phyloP scores from a whole-genome alignment of 2,888 invertebrate species.

The Axea sp. region DNA sequence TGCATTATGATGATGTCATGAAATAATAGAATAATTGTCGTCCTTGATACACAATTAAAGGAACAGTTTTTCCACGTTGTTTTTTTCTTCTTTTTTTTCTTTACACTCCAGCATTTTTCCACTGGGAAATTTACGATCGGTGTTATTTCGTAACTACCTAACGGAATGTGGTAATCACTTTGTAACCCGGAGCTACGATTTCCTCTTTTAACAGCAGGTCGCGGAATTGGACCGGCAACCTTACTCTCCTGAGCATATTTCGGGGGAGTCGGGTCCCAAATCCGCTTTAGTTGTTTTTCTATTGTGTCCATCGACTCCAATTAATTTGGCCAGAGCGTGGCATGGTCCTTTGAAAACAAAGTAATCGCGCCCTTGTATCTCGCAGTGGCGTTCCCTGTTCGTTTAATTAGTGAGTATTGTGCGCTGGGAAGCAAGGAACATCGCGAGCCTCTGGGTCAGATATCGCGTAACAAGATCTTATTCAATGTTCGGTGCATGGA shows the following conservation, averaged over 20 bases:
- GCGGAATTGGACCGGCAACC: no score
- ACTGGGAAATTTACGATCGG: constrained; percentile 17
- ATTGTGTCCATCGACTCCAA: constrained; percentile 70
- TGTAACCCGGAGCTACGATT: no score
- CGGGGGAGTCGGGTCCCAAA: constrained; percentile 5
- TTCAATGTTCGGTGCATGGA: constrained; percentile 72
- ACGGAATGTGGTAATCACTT: constrained; percentile 19
- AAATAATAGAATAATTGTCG: constrained; percentile 42
- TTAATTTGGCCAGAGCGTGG: constrained; percentile 74
- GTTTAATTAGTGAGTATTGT: constrained; percentile 79
- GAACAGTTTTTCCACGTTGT: no score
- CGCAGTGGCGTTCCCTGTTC: constrained; percentile 72
- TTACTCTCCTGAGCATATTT: no score
- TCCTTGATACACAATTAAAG: constrained; percentile 39
- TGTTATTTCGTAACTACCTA: neutral
- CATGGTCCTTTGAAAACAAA: constrained; percentile 76
- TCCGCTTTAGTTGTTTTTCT: constrained; percentile 37
- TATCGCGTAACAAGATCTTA: constrained; percentile 79
- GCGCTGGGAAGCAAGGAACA: constrained; percentile 66
- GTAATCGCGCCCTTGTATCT: constrained; percentile 77
- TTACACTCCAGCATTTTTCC: constrained; percentile 9
- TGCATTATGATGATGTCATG: constrained; percentile 22
- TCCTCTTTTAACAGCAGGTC: constrained; percentile 4
- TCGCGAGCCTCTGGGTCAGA: constrained; percentile 68
- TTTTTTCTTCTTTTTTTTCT: no score